Conservation (phyloP, 2,797 vertebrate genomes). For the Pempheris klunzingeri region DNA sequence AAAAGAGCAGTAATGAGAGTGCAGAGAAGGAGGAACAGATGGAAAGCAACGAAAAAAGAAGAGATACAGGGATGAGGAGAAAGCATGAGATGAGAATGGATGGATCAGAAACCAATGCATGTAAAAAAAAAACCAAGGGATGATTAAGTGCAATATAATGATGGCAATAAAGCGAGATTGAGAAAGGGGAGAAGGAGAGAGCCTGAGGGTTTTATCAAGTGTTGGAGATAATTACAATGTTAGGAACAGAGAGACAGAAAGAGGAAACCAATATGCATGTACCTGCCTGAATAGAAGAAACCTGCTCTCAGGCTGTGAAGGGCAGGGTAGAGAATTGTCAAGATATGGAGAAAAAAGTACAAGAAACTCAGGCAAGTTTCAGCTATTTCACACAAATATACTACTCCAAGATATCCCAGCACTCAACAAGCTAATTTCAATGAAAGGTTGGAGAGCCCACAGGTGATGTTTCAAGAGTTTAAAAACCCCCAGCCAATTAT, state of each 20-base stretch:
- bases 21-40: neutral
- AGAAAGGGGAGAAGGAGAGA: slow-evolving; percentile 63
- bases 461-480: slow-evolving; percentile 20
- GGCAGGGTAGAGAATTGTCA: slow-evolving; percentile 12
- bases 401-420: slow-evolving; percentile 20
- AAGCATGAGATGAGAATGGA: neutral
- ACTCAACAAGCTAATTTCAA: slow-evolving; percentile 37
- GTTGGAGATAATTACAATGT: slow-evolving; percentile 63
- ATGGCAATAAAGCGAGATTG: slow-evolving; percentile 67
- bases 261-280: slow-evolving; percentile 23
- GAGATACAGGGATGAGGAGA: neutral
- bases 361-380: slow-evolving; percentile 22
- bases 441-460: slow-evolving; percentile 5
- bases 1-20: neutral
- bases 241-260: slow-evolving; percentile 40
- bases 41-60: neutral
- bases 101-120: slow-evolving; percentile 31
- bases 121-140: slow-evolving; percentile 36
- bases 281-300: slow-evolving; percentile 46
- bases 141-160: slow-evolving; percentile 69
- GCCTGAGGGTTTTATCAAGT: slow-evolving; percentile 62
- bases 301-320: slow-evolving; percentile 15
- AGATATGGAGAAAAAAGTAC: slow-evolving; percentile 12
- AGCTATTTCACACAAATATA: slow-evolving; percentile 35
- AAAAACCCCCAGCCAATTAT: slow-evolving; percentile 54